Evolutionary conservation across 2,888 invertebrate genomes (phyloP), one percentile per base, ranked within the genome.

Genomic region (Tridacna gigas): DNA sequence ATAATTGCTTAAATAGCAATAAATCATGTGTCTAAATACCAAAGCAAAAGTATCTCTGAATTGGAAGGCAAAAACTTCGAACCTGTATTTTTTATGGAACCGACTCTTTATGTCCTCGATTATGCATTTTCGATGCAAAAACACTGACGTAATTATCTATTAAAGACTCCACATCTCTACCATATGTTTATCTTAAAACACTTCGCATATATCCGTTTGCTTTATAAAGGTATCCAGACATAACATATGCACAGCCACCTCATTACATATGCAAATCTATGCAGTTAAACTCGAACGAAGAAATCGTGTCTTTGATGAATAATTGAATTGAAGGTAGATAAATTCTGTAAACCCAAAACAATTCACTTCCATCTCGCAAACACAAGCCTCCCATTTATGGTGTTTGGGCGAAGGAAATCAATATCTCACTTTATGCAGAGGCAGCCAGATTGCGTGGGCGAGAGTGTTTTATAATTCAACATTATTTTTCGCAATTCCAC

Each of bases 371-470:
- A 63, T 47, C 7, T 48, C n/a, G 28, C 61, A 22, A 47, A 79
- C 56, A 28, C 67, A 45, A 79, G 47, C 4, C 48, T 60, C 61
- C 69, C 26, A 60, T 61, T 69, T 78, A 63, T 65, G 63, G 47
- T 63, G 63, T 73, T 63, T 51, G 65, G 71, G 48, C 51, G 65
- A 74, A 47, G 67, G 67, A 73, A 61, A 79, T 73, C 73, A 73
- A 48, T 74, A 63, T 79, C 28, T 73, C 45, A 61, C 45, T 65
- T 67, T 67, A 67, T 67, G 79, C 74, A 77, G 63, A 66, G 63
- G 66, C 73, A 74, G 61, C 20, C 47, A 48, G 25, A 79, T 76
- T 83, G 79, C 83, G 83, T 83, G 83, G 83, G 83, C 83, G 79
- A 79, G 51, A 56, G 37, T 48, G 51, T 73, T 73, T 83, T 73